Base-by-base conservation (phyloP, 1,140 invertebrate genomes). In the Procambarus clarkii region DNA sequence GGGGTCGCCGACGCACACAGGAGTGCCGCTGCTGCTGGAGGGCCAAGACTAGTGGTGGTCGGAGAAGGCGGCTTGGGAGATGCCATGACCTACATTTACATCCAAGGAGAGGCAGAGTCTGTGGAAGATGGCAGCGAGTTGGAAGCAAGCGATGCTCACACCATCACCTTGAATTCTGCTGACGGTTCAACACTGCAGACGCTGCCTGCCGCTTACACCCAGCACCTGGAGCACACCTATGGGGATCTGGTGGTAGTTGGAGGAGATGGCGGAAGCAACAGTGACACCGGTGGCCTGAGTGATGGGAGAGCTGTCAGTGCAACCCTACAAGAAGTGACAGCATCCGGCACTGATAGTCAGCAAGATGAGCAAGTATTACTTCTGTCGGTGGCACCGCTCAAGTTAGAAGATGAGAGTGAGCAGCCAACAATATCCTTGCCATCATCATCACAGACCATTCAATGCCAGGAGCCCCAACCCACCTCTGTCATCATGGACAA, bases 1-100 rank as follows among this genome's bases (percentile, higher is more conserved):
- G 34, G 13, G n/a, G 18, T 46, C 4, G n/a, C 46, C 7, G 89
- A 21, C 8, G 21, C 34, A 7, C 34, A 5, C 3, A 81, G 21
- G 3, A 18, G 34, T 15, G 21, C 44, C 0, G 24, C 46, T 24
- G 7, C 3, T 34, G 18, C 21, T 13, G 58, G 34, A 1, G 78
- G 13, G 2, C 78, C 78, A n/a, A 82, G 83, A 54, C 58, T 91
- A 54, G 89, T 91, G 82, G 89, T 91, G 54, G 89, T 91, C 18
- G 89, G 89, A 45, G 89, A 91, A 46, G 87, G 79, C 34, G 89
- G 82, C 1, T 21, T 15, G 0, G 76, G 74, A 15, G 82, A 91
- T 48, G 60, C 89, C 82, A 91, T 85, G 74, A 85, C 89, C 5
- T 91, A 91, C 45, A 91, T 91, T n/a, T 91, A 91, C 76, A 91